These are phyloP conservation scores for Ormyrus pomaceus DNA, from an alignment of 2,888 invertebrate species.

Conservation along the genomic window DNA sequence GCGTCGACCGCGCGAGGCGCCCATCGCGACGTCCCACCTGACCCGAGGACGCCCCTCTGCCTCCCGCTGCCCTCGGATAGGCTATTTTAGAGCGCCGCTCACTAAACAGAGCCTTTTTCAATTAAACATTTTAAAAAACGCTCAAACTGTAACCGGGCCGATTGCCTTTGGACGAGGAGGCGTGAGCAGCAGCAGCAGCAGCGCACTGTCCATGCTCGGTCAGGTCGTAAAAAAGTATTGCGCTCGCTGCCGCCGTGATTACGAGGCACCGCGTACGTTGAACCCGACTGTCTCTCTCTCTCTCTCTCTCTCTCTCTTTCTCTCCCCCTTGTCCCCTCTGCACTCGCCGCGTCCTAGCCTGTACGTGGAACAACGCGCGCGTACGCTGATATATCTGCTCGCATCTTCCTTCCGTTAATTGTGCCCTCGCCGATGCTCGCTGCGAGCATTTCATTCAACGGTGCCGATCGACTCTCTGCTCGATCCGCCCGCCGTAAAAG, in stretches of 20 bases:
- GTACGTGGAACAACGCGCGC: too few relatives aligned
- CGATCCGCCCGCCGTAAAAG: too few relatives aligned
- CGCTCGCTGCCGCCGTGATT: constrained; percentile 31
- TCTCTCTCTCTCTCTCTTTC: not conserved
- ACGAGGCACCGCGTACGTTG: constrained; percentile 49
- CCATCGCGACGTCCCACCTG: not conserved
- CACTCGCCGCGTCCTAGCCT: too few relatives aligned
- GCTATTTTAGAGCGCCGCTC: not conserved
- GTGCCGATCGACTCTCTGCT: too few relatives aligned
- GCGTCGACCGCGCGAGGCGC: constrained; percentile 70
- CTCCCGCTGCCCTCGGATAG: not conserved
- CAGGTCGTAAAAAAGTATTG: constrained; percentile 34
- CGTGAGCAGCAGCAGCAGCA: too few relatives aligned
- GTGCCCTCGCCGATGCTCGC: too few relatives aligned
- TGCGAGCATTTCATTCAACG: too few relatives aligned
- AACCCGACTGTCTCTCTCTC: constrained; percentile 30
- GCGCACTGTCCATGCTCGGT: constrained; percentile 14
- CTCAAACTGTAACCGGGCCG: not conserved
- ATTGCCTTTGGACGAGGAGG: too few relatives aligned
- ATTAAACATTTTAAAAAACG: not conserved
- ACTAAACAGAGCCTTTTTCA: not conserved
- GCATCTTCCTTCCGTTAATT: too few relatives aligned
- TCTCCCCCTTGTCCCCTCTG: too few relatives aligned
- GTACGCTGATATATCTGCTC: too few relatives aligned
- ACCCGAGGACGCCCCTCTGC: not conserved